These are phyloP conservation scores for Polymixis lichenea DNA, from an alignment of 2,888 invertebrate genomes.

Conservation along the genomic window DNA sequence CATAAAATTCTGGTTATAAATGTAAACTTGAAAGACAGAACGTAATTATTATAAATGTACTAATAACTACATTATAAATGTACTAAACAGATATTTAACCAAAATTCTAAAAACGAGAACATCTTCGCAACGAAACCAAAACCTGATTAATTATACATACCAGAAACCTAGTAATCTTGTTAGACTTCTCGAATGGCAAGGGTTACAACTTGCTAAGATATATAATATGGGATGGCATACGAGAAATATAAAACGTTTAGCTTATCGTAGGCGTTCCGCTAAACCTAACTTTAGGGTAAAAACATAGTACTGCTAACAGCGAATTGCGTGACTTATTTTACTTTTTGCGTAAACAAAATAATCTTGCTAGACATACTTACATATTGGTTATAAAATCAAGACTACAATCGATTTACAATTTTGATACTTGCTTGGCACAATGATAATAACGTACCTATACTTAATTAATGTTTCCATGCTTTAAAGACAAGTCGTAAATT, in stretches of 20 bases:
- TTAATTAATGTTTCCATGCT: background rate
- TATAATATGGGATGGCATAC: background rate
- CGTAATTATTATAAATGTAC: background rate
- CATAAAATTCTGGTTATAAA: background rate
- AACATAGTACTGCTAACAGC: background rate
- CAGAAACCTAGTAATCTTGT: slow-evolving; percentile 6
- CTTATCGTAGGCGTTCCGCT: slow-evolving; percentile 11
- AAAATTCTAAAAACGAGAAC: background rate
- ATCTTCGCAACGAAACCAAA: background rate
- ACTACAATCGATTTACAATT: background rate
- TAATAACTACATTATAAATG: background rate
- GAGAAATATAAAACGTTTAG: slow-evolving; percentile 22
- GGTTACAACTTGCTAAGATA: slow-evolving; percentile 7
- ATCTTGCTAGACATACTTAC: background rate
- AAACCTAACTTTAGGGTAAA: slow-evolving; percentile 15
- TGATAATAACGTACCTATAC: background rate
- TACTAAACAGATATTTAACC: background rate
- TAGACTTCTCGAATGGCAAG: slow-evolving; percentile 9
- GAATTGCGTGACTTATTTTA: background rate
- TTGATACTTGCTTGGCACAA: background rate
- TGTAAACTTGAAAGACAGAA: background rate
- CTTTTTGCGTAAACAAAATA: background rate
- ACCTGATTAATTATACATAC: background rate
- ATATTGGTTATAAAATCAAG: background rate
- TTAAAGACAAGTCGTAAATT: background rate